Conservation (phyloP, 2,888 invertebrate species). For the Dioctria linearis region DNA sequence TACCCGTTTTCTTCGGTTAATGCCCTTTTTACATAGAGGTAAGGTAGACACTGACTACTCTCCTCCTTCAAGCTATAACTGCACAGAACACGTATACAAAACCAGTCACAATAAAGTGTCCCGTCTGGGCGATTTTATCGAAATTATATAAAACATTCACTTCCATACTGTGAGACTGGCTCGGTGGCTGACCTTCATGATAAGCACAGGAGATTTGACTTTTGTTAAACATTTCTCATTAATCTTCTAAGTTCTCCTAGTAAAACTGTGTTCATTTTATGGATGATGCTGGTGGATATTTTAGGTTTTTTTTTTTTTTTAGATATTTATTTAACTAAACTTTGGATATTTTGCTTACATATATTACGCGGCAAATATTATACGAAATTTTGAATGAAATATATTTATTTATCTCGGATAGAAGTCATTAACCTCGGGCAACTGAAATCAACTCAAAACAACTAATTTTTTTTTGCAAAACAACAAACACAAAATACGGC, state of each 20-base stretch:
- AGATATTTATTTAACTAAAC: conserved; percentile 22
- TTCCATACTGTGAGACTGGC: conserved; percentile 7
- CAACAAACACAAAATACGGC: too few species aligned
- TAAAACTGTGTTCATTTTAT: conserved; percentile 8
- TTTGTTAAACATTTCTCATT: conserved; percentile 40
- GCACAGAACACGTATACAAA: conserved; percentile 26
- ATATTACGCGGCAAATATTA: not conserved
- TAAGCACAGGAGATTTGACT: conserved; percentile 39
- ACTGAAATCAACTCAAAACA: not conserved
- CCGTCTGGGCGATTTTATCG: conserved; percentile 45
- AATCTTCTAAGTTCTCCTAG: conserved; percentile 31
- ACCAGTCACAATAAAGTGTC: conserved; percentile 36
- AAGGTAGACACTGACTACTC: not conserved
- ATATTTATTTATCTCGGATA: not conserved
- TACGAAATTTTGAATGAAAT: not conserved
- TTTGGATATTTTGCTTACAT: not conserved
- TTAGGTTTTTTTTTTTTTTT: conserved; percentile 5
- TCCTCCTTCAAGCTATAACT: not conserved
- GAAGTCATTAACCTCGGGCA: not conserved
- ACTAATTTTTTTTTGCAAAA: not conserved
- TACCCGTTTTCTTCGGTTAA: conserved; percentile 24
- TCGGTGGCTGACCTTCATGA: conserved; percentile 42
- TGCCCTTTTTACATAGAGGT: not conserved
- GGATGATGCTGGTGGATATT: conserved; percentile 1
- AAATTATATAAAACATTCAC: conserved; percentile 38